Percentiles rank a stretch among this genome's conserved stretches.
These are phyloP conservation scores for Lucilia cuprina DNA, from an alignment of 1,140 invertebrate genomes.

Conservation along the genomic window DNA sequence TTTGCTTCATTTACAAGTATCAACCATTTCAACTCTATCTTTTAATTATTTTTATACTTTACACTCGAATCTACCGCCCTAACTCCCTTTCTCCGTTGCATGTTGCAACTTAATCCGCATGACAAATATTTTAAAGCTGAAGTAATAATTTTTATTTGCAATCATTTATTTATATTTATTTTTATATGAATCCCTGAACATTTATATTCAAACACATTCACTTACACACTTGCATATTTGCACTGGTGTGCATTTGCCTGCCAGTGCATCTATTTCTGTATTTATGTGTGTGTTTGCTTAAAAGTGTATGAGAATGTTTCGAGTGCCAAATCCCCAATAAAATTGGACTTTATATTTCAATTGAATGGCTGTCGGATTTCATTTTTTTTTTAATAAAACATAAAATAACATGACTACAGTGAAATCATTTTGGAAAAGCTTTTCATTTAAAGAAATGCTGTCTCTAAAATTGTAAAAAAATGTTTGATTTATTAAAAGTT, in stretches of 20 bases:
- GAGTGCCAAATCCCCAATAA: background rate
- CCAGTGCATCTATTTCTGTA: background rate
- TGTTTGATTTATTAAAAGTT: too few relatives aligned
- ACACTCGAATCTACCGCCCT: background rate
- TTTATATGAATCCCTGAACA: background rate
- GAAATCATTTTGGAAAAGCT: too few relatives aligned
- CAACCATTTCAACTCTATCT: background rate
- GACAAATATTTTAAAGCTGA: slow-evolving; percentile 27
- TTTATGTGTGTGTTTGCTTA: background rate
- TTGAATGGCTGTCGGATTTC: background rate
- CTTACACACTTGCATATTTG: background rate
- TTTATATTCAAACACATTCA: background rate
- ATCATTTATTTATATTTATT: slow-evolving; percentile 13
- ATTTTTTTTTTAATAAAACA: background rate
- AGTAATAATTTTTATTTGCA: slow-evolving; percentile 26
- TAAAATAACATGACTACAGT: background rate
- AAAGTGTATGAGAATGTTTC: background rate
- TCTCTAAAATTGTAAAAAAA: too few relatives aligned
- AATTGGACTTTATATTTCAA: background rate
- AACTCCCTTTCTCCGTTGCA: too few relatives aligned
- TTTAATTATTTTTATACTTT: background rate
- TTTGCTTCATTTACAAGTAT: background rate
- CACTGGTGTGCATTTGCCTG: background rate
- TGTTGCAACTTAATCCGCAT: slow-evolving; percentile 25
- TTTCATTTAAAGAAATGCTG: too few relatives aligned